Evolutionary conservation across 1,140 invertebrate genomes (phyloP), one percentile per base, ranked within the genome.

Genomic region (Drosophila tropicalis): DNA sequence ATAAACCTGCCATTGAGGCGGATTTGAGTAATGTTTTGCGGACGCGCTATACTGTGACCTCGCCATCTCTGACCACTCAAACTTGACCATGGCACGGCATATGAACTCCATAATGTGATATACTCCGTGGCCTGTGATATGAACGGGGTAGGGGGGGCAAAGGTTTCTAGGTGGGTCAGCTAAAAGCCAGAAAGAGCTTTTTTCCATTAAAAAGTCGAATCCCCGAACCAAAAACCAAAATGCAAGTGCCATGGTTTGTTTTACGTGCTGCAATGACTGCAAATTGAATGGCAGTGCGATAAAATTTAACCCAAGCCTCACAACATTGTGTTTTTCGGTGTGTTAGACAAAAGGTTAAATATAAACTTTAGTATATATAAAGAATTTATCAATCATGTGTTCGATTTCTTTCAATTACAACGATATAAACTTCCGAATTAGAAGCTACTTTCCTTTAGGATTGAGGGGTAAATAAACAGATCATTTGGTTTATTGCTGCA

Each of bases 21-120:
- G 55, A 74, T 75, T 75, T 75, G 72, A 75, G 72, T 75, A 76
- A 75, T 75, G 72, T 22, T 29, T 17, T 17, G 19, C 12, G 72
- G 57, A 75, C 72, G 71, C 72, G 25, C 51, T 17, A n/a, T 39
- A 32, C 10, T 7, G 32, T 22, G 32, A 15, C 6, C 57, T 39
- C 17, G 39, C 34, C 60, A 10, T 1, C 10, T 58, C 19, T 5
- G 29, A 9, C 25, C 25, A 10, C 5, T n/a, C 9, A 32, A 36
- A 32, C 19, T 29, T 51, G 15, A 19, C 29, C 22, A 40, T 61
- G 54, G 22, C 29, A 22, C 13, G 66, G 63, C 62, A 67, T 40
- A 74, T 15, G 39, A 62, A 67, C 13, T 67, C n/a, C n/a, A n/a
- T n/a, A 22, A 65, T 62, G 40, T 63, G 61, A 47, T 19, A 19